Evolutionary conservation across 2,797 vertebrate genomes (phyloP), one percentile per base, ranked within the genome.

Genomic region (Nannoperca australis): DNA sequence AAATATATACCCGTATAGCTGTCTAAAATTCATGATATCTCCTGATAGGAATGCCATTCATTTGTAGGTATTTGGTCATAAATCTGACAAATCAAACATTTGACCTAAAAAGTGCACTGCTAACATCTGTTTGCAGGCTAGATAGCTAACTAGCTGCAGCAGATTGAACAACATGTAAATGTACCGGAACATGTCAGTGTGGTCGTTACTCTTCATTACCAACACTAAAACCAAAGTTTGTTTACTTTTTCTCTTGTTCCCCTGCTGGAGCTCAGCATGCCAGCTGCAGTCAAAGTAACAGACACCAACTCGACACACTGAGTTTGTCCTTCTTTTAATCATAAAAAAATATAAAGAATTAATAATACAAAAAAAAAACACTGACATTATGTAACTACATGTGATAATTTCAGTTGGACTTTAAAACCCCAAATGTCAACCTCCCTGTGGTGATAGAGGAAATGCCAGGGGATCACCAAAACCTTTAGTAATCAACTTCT

Each of bases 241-340:
- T 30, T 56, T 51, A 27, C 20, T 36, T 44, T 71, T 53, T 4
- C 5, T 44, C 20, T 34, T 27, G 34, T 45, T 68, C n/a, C 27
- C 24, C 20, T 68, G 64, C 18, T 53, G 15, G 30, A 15, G 4
- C 22, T 49, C 22, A 73, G 32, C 24, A 54, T 56, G 24, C 32
- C 34, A 56, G 50, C 50, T 63, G 40, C 65, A 17, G 65, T 56
- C 32, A 50, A 12, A 54, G 27, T 61, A 63, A 30, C 17, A 20
- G 58, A 60, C 22, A 38, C 36, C 5, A 12, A 42, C 12, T 42
- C 4, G 5, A 55, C 32, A 64, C 10, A 0, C 4, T 10, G n/a
- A 20, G 38, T 51, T 51, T 22, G 0, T 40, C 18, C 2, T 6
- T 51, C 5, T 27, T 61, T 15, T 24, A 60, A 42, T 44, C 20